Evolutionary conservation across 1,140 invertebrate genomes (phyloP).

Genomic region (Zaprionus vittiger): DNA sequence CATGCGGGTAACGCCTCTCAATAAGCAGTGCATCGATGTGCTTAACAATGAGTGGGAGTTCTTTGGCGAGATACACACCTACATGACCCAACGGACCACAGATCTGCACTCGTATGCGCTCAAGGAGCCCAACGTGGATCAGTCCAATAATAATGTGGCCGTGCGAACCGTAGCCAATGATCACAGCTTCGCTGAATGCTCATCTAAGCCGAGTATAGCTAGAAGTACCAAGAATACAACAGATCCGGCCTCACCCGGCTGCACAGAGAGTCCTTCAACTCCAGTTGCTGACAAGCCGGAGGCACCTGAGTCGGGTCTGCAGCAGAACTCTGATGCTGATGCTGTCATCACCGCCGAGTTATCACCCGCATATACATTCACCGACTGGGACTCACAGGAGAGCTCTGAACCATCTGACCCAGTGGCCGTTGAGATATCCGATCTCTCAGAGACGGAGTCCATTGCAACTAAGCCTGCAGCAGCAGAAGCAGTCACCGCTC

Average conservation of each 20-base stretch:
- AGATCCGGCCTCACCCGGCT: background rate
- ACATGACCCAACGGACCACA: slow-evolving; percentile 73
- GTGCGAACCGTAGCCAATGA: slow-evolving; percentile 60
- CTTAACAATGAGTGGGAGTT: slow-evolving; percentile 79
- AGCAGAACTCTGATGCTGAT: background rate
- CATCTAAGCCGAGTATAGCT: background rate
- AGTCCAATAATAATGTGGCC: slow-evolving; percentile 35
- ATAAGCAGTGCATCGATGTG: slow-evolving; percentile 46
- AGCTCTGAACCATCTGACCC: slow-evolving; percentile 40
- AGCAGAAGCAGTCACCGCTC: background rate
- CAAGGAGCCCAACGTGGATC: slow-evolving; percentile 66
- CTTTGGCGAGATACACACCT: slow-evolving; percentile 69
- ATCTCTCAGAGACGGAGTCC: slow-evolving; percentile 30
- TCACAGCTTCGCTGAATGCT: slow-evolving; percentile 44
- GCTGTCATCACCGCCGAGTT: background rate
- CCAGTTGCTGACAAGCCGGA: background rate
- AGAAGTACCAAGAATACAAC: background rate
- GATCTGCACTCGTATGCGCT: slow-evolving; percentile 79
- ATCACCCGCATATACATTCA: slow-evolving; percentile 17
- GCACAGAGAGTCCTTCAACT: background rate
- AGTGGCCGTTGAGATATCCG: slow-evolving; percentile 34
- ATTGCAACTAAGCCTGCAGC: background rate
- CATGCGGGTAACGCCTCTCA: slow-evolving; percentile 34
- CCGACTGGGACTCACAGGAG: slow-evolving; percentile 24
- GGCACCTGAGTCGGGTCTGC: too few species aligned